These are phyloP conservation scores for Tachypleus tridentatus DNA, from an alignment of 1,140 invertebrate genomes.

Conservation along the genomic window DNA sequence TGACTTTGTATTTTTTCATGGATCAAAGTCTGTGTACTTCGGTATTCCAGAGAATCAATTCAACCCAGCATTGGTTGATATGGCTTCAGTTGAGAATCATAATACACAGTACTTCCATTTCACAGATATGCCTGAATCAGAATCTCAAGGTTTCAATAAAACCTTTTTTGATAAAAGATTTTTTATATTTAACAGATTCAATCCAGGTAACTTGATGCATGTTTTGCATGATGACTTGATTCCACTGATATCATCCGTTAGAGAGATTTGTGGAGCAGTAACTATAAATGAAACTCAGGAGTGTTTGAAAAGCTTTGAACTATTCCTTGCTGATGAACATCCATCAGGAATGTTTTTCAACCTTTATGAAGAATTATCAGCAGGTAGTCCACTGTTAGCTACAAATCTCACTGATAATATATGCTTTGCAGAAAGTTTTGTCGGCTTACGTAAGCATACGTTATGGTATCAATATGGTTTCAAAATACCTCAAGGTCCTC, in stretches of 20 bases:
- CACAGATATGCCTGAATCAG: constrained; percentile 25
- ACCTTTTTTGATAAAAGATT: constrained; percentile 9
- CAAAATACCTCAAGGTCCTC: constrained; percentile 34
- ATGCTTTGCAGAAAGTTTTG: constrained; percentile 35
- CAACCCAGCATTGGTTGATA: constrained; percentile 25
- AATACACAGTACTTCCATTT: constrained; percentile 30
- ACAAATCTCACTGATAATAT: constrained; percentile 18
- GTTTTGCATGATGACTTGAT: constrained; percentile 45
- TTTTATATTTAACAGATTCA: constrained; percentile 36
- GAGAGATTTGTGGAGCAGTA: constrained; percentile 22
- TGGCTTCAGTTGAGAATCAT: constrained; percentile 34
- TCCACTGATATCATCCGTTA: constrained; percentile 36
- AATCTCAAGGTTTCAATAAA: constrained; percentile 7
- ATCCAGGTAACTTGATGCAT: constrained; percentile 46
- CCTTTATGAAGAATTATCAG: constrained; percentile 17
- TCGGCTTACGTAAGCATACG: constrained; percentile 35
- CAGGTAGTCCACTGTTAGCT: background rate
- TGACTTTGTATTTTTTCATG: constrained; percentile 32
- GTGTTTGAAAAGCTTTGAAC: background rate
- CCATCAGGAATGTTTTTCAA: constrained; percentile 6
- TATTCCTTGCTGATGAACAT: constrained; percentile 10
- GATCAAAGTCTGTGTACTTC: constrained; percentile 22
- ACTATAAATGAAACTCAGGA: background rate
- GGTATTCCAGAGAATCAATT: constrained; percentile 23
- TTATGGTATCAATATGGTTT: constrained; percentile 45